phyloP scores from a whole-genome alignment of 2,888 invertebrate genomes.

The Heliconius charithonia region DNA sequence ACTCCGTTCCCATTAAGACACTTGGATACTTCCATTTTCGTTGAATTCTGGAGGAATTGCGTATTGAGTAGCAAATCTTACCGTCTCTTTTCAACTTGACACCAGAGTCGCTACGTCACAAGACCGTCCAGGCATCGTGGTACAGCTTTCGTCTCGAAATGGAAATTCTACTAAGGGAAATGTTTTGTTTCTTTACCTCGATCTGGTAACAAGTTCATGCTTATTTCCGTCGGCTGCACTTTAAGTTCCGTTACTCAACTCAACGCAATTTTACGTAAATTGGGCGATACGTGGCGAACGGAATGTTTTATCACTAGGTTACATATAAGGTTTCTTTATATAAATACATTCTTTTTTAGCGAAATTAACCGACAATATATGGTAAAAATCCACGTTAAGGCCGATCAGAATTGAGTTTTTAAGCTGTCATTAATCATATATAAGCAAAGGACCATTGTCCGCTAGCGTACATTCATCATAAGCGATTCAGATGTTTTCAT shows the following conservation, averaged over 20 bases:
- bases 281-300: not conserved
- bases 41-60: too few relatives aligned
- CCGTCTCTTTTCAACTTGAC: too few relatives aligned
- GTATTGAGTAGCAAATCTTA: too few relatives aligned
- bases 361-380: not conserved
- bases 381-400: constrained; percentile 17
- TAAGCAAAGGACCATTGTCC: constrained; percentile 55
- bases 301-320: not conserved
- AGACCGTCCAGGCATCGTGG: too few relatives aligned
- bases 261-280: not conserved
- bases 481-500: constrained; percentile 50
- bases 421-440: constrained; percentile 61
- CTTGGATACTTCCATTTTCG: too few relatives aligned
- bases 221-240: too few relatives aligned
- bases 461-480: constrained; percentile 73
- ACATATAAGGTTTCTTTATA: too few relatives aligned
- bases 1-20: too few relatives aligned
- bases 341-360: not conserved
- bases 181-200: not conserved
- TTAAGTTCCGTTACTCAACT: not conserved
- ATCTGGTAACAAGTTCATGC: not conserved
- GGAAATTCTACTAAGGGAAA: not conserved
- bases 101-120: too few relatives aligned
- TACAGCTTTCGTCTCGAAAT: too few relatives aligned
- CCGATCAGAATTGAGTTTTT: constrained; percentile 53